Conservation (phyloP, 2,113 vertebrate species). For the Oenanthe oenanthe region DNA sequence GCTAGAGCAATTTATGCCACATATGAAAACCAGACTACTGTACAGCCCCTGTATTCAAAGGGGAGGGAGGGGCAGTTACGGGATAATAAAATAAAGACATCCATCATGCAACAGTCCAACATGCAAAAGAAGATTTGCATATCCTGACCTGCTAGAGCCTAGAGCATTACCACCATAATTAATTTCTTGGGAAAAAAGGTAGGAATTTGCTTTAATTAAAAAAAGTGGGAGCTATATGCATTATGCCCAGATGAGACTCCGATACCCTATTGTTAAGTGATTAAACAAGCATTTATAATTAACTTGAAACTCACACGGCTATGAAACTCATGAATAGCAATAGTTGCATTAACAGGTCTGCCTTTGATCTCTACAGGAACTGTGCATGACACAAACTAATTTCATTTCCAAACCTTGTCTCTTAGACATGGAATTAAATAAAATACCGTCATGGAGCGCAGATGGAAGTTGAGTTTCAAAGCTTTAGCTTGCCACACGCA, state of each 20-base stretch:
- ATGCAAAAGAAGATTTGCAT: constrained; percentile 20
- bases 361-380: constrained; percentile 61
- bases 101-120: not conserved
- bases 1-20: not conserved
- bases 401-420: constrained; percentile 41
- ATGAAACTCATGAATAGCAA: constrained; percentile 63
- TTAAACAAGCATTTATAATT: constrained; percentile 64
- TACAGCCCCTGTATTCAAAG: not conserved
- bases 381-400: constrained; percentile 35
- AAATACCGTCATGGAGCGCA: not conserved
- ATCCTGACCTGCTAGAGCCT: constrained; percentile 18
- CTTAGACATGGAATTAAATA: constrained; percentile 18
- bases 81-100: constrained; percentile 41
- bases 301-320: constrained; percentile 33
- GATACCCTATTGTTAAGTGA: constrained; percentile 55
- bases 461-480: constrained; percentile 46
- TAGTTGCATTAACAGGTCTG: constrained; percentile 54
- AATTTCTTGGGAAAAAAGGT: constrained; percentile 37
- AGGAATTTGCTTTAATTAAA: constrained; percentile 64
- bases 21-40: not conserved
- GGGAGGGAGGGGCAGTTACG: not conserved
- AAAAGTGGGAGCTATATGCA: not conserved
- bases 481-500: not conserved
- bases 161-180: constrained; percentile 33
- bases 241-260: constrained; percentile 46